Conservation (phyloP, 2,797 vertebrate species). For the Echiichthys vipera region DNA sequence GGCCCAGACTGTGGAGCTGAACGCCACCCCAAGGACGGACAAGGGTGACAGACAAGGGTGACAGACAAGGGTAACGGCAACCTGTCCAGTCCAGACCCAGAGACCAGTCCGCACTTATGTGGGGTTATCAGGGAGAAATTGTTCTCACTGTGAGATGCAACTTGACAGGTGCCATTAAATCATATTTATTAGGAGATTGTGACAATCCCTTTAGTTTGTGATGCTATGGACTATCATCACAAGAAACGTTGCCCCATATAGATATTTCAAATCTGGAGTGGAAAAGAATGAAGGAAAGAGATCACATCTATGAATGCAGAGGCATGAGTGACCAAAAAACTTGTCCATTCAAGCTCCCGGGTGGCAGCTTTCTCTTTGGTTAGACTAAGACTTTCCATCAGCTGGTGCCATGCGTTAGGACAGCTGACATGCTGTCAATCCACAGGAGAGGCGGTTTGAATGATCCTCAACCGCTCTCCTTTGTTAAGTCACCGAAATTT, state of each 20-base stretch:
- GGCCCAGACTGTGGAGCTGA: constrained; percentile 61
- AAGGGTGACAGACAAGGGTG: constrained; percentile 97
- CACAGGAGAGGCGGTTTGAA: constrained; percentile 39
- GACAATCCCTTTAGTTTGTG: background rate
- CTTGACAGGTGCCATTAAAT: background rate
- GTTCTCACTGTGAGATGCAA: constrained; percentile 16
- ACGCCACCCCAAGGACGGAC: constrained; percentile 95
- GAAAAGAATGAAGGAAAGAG: constrained; percentile 1
- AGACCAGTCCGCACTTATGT: constrained; percentile 32
- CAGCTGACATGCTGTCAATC: constrained; percentile 78
- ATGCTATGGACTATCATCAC: constrained; percentile 1
- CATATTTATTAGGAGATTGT: background rate
- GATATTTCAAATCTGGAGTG: background rate
- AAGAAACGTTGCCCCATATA: background rate
- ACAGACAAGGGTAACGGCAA: constrained; percentile 89
- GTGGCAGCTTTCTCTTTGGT: constrained; percentile 38
- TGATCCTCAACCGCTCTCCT: constrained; percentile 30
- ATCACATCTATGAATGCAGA: background rate
- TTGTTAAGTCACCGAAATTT: constrained; percentile 11
- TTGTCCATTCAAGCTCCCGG: constrained; percentile 31
- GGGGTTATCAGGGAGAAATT: constrained; percentile 21
- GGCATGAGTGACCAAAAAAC: constrained; percentile 6
- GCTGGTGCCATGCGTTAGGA: constrained; percentile 73
- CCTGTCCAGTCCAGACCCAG: constrained; percentile 21
- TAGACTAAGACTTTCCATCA: constrained; percentile 81